Base-by-base conservation (phyloP, 2,113 vertebrate genomes). In the Vidua macroura region DNA sequence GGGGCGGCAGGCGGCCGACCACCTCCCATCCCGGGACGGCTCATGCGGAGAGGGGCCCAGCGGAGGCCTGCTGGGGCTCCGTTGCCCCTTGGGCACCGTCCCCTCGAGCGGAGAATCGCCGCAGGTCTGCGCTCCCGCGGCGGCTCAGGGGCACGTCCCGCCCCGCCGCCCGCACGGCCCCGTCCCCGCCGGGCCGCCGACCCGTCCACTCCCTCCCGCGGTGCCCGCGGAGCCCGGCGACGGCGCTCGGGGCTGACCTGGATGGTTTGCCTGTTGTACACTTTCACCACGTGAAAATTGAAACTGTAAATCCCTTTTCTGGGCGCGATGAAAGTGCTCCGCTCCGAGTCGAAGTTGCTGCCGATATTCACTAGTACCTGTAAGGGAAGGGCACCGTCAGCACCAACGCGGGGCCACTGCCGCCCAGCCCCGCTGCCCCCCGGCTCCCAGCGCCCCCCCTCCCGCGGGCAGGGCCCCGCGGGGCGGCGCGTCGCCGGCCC, bases 231-330 rank as follows among this genome's bases (percentile, higher is more conserved):
- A 67, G 48, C 41, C 52, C 37, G 44, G 83, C 63, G 35, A 35
- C 49, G 64, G 80, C 67, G 48, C 55, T 25, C 17, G 44, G 85
- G 43, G 44, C 97, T 98, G 92, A 99, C 99, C 99, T 99, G 99
- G 95, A 99, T 99, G 81, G 99, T 99, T 97, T 99, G 99, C 92
- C 99, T 98, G 97, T 99, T 99, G 98, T 99, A 99, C 96, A 99
- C 99, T 98, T 99, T 99, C 58, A 99, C 99, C 95, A 99, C 99
- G 94, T 99, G 99, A 97, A 99, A 99, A 98, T 99, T 99, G 98
- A 99, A 99, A 98, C 99, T 99, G 98, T 99, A 99, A 98, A 99
- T 99, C 93, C 99, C 99, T 98, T 99, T 99, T 73, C 99, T 98
- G 46, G 99, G 99, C 28, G 99, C 97, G 85, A 99, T 98, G 96